phyloP scores from a whole-genome alignment of 1,140 invertebrate species.

The Drosophila bipectinata region DNA sequence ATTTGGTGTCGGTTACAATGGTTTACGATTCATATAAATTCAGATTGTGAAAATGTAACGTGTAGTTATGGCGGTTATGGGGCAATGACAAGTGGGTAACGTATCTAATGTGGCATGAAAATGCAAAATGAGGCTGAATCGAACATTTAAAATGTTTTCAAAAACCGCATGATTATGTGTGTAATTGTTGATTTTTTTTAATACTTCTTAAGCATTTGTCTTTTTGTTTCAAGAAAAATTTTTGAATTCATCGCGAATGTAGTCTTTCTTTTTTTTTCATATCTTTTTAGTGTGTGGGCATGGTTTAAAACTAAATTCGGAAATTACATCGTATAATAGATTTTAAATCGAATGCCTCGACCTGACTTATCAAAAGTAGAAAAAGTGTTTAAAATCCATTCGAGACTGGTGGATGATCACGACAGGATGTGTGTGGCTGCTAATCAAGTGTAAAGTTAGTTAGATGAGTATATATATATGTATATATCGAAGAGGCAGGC shows the following conservation, averaged over 20 bases:
- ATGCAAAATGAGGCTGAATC: constrained; percentile 74
- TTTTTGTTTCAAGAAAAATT: constrained; percentile 73
- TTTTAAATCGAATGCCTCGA: constrained; percentile 81
- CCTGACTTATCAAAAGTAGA: constrained; percentile 81
- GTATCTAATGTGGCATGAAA: constrained; percentile 60
- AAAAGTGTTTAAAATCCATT: constrained; percentile 81
- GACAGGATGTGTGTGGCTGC: constrained; percentile 30
- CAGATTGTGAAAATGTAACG: constrained; percentile 61
- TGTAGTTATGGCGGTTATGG: constrained; percentile 53
- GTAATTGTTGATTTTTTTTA: constrained; percentile 55
- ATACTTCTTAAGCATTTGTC: constrained; percentile 82
- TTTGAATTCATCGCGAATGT: constrained; percentile 80
- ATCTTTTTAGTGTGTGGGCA: neutral
- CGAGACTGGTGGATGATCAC: constrained; percentile 45
- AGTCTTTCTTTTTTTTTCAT: constrained; percentile 54
- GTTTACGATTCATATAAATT: constrained; percentile 52
- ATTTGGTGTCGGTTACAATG: constrained; percentile 64
- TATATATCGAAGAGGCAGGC: constrained; percentile 25
- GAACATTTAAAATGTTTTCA: constrained; percentile 76
- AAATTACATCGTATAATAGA: constrained; percentile 70
- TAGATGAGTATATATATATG: constrained; percentile 37
- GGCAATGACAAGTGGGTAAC: constrained; percentile 54
- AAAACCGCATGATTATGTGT: constrained; percentile 77
- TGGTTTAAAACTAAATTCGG: constrained; percentile 76
- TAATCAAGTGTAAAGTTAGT: constrained; percentile 45